A percentile compares a stretch with the other conserved stretches of the same genome.
phyloP scores from a whole-genome alignment of 2,888 invertebrate genomes.

The Muschampia plurimacula region DNA sequence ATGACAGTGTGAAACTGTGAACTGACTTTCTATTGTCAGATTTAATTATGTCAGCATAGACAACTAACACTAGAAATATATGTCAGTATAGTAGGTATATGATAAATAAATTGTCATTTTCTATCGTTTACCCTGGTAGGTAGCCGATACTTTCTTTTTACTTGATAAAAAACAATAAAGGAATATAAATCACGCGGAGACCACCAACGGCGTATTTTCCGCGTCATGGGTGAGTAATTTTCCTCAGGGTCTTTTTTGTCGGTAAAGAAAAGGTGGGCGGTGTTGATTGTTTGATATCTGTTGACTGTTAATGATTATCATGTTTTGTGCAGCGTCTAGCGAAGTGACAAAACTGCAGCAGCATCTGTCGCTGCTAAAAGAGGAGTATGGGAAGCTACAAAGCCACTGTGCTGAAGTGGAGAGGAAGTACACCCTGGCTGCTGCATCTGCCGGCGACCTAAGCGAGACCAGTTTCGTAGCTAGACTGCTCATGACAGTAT shows the following conservation, averaged over 20 bases:
- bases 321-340: slow-evolving; percentile 78
- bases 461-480: slow-evolving; percentile 94
- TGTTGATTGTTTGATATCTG: slow-evolving; percentile 58
- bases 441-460: slow-evolving; percentile 87
- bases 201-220: slow-evolving; percentile 50
- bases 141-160: slow-evolving; percentile 50
- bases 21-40: neutral
- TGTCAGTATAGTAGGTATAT: too few relatives aligned
- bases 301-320: slow-evolving; percentile 27
- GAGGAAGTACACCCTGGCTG: slow-evolving; percentile 92
- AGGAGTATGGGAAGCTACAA: slow-evolving; percentile 96
- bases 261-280: slow-evolving; percentile 67
- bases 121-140: slow-evolving; percentile 52
- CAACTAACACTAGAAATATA: too few relatives aligned
- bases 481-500: slow-evolving; percentile 91
- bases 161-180: slow-evolving; percentile 39
- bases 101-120: neutral
- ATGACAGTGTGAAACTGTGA: too few relatives aligned
- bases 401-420: slow-evolving; percentile 92
- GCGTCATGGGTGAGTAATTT: slow-evolving; percentile 76
- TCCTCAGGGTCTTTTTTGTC: slow-evolving; percentile 55
- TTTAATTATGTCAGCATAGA: too few relatives aligned
- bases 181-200: slow-evolving; percentile 43
- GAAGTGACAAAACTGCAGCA: slow-evolving; percentile 91
- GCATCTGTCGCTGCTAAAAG: slow-evolving; percentile 93